Conservation (phyloP, 92 coral and sea anemone genomes). For the Diadumene lineata region DNA sequence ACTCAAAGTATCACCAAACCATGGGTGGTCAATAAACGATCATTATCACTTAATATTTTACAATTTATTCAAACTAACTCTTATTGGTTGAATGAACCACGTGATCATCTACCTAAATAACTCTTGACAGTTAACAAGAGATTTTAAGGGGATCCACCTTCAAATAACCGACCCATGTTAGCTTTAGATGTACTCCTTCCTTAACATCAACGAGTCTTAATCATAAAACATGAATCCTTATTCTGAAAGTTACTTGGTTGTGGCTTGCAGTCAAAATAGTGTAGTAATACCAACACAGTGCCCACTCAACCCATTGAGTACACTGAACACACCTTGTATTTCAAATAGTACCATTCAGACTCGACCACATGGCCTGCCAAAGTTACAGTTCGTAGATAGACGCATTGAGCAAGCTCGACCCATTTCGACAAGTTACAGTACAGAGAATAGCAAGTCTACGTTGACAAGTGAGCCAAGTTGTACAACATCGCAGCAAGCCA, state of each 20-base stretch:
- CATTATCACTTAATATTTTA: slow-evolving; percentile 2
- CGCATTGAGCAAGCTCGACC: neutral
- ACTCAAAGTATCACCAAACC: neutral
- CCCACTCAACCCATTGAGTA: neutral
- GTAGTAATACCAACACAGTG: neutral
- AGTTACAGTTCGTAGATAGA: neutral
- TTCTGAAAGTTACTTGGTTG: neutral
- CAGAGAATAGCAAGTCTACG: neutral
- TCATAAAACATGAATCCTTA: slow-evolving; percentile 8
- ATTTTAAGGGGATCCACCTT: neutral
- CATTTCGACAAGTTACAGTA: neutral
- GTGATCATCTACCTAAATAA: neutral
- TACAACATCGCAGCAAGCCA: neutral
- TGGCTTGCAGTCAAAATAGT: neutral
- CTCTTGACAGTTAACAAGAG: neutral
- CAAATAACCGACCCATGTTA: too few species aligned
- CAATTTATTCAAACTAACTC: neutral
- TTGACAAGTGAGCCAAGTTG: neutral
- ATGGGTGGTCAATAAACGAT: slow-evolving; percentile 5
- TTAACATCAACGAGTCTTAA: neutral
- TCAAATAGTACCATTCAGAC: neutral
- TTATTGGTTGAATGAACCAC: neutral
- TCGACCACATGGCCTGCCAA: neutral
- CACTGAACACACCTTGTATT: neutral
- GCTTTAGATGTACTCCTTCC: too few species aligned